phyloP scores from a whole-genome alignment of 2,888 invertebrate genomes.

The Microctonus hyperodae region DNA sequence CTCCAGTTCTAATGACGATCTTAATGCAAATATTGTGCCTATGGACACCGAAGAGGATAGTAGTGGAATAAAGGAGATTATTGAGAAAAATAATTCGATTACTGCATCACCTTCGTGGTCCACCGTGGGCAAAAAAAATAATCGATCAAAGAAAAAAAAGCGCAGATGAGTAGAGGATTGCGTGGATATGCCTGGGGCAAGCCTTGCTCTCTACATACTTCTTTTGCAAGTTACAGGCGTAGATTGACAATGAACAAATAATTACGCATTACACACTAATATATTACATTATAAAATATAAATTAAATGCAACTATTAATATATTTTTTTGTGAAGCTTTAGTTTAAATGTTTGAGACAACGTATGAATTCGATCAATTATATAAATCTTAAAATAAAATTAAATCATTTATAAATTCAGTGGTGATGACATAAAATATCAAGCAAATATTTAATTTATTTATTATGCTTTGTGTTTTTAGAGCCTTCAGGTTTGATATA shows the following conservation, averaged over 20 bases:
- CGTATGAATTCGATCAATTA: not conserved
- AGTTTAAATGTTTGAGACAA: not conserved
- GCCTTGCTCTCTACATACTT: constrained; percentile 61
- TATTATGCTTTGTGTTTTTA: not conserved
- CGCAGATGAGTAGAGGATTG: constrained; percentile 63
- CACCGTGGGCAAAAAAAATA: constrained; percentile 50
- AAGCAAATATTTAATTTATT: not conserved
- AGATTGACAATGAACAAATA: constrained; percentile 47
- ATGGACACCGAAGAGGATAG: constrained; percentile 48
- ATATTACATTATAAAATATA: not conserved
- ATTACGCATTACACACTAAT: not conserved
- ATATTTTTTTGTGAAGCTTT: not conserved
- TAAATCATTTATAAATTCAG: not conserved
- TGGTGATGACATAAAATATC: not conserved
- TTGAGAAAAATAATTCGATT: constrained; percentile 34
- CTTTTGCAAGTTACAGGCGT: constrained; percentile 60
- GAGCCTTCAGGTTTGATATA: no score
- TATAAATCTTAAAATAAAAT: not conserved
- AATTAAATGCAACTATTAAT: not conserved
- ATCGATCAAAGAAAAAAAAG: constrained; percentile 59
- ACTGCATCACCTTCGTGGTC: constrained; percentile 37
- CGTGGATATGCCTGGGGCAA: constrained; percentile 61
- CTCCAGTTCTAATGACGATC: constrained; percentile 53
- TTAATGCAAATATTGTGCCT: constrained; percentile 47
- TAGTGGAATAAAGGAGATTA: constrained; percentile 37